phyloP scores from a whole-genome alignment of 2,888 invertebrate genomes.

The Xylophagus ater region DNA sequence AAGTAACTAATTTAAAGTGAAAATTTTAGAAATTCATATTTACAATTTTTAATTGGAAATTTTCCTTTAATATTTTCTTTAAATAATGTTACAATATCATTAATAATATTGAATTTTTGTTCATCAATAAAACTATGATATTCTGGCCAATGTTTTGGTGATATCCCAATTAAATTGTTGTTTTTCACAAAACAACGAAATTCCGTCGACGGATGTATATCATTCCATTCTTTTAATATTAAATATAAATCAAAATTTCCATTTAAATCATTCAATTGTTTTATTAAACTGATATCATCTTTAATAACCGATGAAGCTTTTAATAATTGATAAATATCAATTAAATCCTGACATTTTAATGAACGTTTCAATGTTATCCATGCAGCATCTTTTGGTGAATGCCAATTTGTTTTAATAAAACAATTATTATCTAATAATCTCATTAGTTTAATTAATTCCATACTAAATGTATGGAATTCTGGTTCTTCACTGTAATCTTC shows the following conservation, averaged over 20 bases:
- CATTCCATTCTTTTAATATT: conserved; percentile 20
- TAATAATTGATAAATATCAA: conserved; percentile 20
- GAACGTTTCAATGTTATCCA: conserved; percentile 22
- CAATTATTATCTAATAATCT: no score
- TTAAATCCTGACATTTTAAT: conserved; percentile 17
- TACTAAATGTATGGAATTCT: conserved; percentile 19
- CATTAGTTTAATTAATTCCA: conserved; percentile 11
- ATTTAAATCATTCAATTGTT: neutral
- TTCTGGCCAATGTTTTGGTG: conserved; percentile 21
- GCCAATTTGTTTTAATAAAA: conserved; percentile 22
- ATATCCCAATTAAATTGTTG: conserved; percentile 17
- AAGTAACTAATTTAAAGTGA: neutral
- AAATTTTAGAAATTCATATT: conserved; percentile 3
- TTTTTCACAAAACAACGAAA: conserved; percentile 21
- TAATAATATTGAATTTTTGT: conserved; percentile 18
- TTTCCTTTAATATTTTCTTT: conserved; percentile 19
- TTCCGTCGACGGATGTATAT: conserved; percentile 21
- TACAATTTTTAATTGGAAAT: conserved; percentile 20
- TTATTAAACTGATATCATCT: conserved; percentile 14
- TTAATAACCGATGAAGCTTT: conserved; percentile 20
- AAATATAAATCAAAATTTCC: conserved; percentile 6
- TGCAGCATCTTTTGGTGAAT: conserved; percentile 19
- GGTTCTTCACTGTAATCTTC: conserved; percentile 13
- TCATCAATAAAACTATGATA: conserved; percentile 18
- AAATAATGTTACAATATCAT: conserved; percentile 19